Base-by-base conservation (phyloP, 2,888 invertebrate species). In the Drosophila nigricruria region DNA sequence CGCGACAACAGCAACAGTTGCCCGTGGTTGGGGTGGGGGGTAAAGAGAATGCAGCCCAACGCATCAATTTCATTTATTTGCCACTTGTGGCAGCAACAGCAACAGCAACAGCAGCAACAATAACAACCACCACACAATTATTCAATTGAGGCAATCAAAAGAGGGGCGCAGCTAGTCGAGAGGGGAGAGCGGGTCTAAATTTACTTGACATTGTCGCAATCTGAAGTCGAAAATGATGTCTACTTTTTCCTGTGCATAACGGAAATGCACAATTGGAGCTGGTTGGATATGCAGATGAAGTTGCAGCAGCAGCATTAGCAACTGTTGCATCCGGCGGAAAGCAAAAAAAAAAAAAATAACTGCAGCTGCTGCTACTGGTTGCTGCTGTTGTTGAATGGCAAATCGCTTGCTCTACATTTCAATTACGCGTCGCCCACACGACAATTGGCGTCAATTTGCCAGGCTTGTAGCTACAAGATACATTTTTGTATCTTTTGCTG, bases 31-130 rank as follows among this genome's bases (percentile, higher is more conserved):
- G 23, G 16, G 5, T 2, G 34, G 3, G 12, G 25, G 36, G 77
- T 72, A 76, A 71, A 70, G 18, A 67, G 73, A 70, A 50, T 36
- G 62, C 32, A 61, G 23, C 42, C 63, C 52, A 89, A 64, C 74
- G 85, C 85, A 86, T 86, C 85, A 84, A 89, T 86, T 86, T 82
- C 89, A 87, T 89, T 86, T 89, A 89, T 89, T 82, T 89, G 85
- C 89, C 89, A 86, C 85, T 86, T 86, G 85, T 86, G 89, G 89
- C 85, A 75, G 38, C 70, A 78, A 64, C 79, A 70, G 42, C 58
- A 64, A 42, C 59, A 42, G 34, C 25, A 49, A 18, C 50, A 36
- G 20, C 56, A 69, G 25, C 71, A 57, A 56, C 42, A 25, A 52
- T n/a, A n/a, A 10, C 30, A 30, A 30, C 70, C 63, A 77, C 78